Conservation (phyloP, 2,797 vertebrate species). For the Lagorchestes hirsutus region DNA sequence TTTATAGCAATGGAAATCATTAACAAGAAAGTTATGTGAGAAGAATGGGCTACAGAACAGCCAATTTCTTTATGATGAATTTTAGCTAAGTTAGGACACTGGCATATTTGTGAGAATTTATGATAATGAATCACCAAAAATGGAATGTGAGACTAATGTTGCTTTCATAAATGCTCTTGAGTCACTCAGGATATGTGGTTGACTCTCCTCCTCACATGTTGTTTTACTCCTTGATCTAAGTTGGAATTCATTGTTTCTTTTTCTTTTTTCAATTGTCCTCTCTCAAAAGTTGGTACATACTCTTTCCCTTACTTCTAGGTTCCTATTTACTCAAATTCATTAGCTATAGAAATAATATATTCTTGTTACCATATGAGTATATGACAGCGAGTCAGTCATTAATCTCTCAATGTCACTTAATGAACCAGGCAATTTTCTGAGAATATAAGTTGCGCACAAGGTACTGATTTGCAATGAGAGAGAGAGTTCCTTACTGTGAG, state of each 20-base stretch:
- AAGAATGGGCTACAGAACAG: conserved; percentile 51
- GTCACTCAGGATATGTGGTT: background rate
- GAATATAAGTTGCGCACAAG: background rate
- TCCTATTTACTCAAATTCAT: background rate
- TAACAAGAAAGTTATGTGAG: conserved; percentile 59
- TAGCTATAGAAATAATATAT: background rate
- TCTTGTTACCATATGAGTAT: background rate
- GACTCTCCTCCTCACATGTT: conserved; percentile 18
- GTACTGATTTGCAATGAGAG: background rate
- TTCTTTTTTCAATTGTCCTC: conserved; percentile 4
- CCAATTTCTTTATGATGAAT: conserved; percentile 55
- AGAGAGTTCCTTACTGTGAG: background rate
- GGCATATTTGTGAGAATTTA: conserved; percentile 29
- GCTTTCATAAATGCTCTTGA: background rate
- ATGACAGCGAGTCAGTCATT: background rate
- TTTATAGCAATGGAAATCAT: conserved; percentile 57
- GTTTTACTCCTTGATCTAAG: conserved; percentile 27
- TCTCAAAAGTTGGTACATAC: conserved; percentile 23
- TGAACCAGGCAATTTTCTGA: background rate
- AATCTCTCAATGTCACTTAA: background rate
- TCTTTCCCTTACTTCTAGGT: conserved; percentile 14
- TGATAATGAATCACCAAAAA: conserved; percentile 2
- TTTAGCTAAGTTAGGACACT: conserved; percentile 66
- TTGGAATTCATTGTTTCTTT: background rate
- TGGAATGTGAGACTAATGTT: conserved; percentile 56